Percentiles rank a stretch among this genome's conserved stretches.
Evolutionary conservation across 1,140 invertebrate genomes (phyloP).

Genomic region (Ectropis grisescens): DNA sequence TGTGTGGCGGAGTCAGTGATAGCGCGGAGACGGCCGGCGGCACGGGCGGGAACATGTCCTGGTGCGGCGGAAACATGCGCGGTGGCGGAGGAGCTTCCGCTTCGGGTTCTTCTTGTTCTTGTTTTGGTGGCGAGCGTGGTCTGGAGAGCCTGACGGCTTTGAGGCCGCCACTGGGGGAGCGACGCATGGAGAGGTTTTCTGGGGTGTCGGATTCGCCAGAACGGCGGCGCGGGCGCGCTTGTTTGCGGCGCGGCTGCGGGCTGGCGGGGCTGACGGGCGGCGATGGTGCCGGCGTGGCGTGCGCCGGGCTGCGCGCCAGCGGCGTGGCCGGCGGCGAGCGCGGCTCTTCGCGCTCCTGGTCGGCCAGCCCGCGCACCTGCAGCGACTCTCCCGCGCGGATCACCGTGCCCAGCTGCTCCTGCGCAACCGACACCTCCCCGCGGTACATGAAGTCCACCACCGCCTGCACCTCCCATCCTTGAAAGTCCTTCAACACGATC

Average conservation of each 20-base stretch:
- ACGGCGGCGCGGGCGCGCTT: slow-evolving; percentile 83
- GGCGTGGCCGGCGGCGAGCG: slow-evolving; percentile 66
- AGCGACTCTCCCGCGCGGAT: slow-evolving; percentile 89
- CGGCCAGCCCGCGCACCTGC: slow-evolving; percentile 83
- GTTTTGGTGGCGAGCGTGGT: slow-evolving; percentile 45
- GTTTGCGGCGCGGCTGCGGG: slow-evolving; percentile 82
- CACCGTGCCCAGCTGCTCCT: slow-evolving; percentile 84
- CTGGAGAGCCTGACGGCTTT: slow-evolving; percentile 60
- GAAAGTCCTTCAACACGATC: slow-evolving; percentile 90
- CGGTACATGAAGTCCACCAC: slow-evolving; percentile 94
- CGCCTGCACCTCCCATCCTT: slow-evolving; percentile 87
- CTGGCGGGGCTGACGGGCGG: slow-evolving; percentile 74
- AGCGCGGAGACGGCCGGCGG: slow-evolving; percentile 80
- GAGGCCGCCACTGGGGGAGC: slow-evolving; percentile 74
- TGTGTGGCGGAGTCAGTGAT: slow-evolving; percentile 82
- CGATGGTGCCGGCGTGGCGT: slow-evolving; percentile 42
- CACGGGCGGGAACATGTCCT: slow-evolving; percentile 75
- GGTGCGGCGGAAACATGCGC: slow-evolving; percentile 70
- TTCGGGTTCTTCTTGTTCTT: slow-evolving; percentile 47
- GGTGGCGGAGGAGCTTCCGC: slow-evolving; percentile 50
- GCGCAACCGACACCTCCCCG: slow-evolving; percentile 88
- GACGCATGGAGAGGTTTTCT: slow-evolving; percentile 65
- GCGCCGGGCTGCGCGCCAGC: slow-evolving; percentile 72
- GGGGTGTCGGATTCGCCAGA: slow-evolving; percentile 78
- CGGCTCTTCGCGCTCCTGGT: slow-evolving; percentile 72